Percentiles rank a stretch among this genome's conserved stretches.
These are phyloP conservation scores for Pheosia tremula DNA, from an alignment of 2,888 invertebrate genomes.

Conservation along the genomic window DNA sequence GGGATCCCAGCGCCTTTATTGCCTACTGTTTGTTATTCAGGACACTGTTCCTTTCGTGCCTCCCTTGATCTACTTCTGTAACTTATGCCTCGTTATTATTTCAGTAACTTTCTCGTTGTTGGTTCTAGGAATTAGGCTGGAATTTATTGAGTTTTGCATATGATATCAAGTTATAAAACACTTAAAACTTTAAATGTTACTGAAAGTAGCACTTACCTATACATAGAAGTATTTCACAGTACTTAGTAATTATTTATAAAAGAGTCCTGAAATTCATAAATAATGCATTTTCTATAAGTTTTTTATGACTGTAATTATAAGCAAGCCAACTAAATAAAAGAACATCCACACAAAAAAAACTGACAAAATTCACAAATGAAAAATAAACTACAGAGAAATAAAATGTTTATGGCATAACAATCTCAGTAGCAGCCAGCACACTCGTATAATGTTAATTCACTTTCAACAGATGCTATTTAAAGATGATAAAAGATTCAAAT, in stretches of 20 bases:
- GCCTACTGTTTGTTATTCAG: slow-evolving; percentile 22
- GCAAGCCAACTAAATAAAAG: too few species aligned
- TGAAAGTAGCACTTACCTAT: too few species aligned
- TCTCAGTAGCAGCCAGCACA: not conserved
- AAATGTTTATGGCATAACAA: not conserved
- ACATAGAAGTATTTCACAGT: too few species aligned
- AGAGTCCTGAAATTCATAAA: too few species aligned
- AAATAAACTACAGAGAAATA: too few species aligned
- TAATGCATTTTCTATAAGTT: too few species aligned
- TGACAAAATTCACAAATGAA: too few species aligned
- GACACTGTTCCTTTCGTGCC: slow-evolving; percentile 34
- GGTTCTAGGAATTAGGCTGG: not conserved
- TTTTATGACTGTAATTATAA: too few species aligned
- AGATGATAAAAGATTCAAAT: not conserved
- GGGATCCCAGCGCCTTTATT: not conserved
- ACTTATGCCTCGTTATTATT: slow-evolving; percentile 22
- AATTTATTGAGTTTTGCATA: not conserved
- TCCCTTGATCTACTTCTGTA: slow-evolving; percentile 36
- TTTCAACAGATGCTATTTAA: not conserved
- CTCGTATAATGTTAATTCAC: not conserved
- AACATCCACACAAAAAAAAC: too few species aligned
- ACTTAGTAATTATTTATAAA: too few species aligned
- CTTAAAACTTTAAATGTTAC: too few species aligned
- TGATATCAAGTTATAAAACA: too few species aligned
- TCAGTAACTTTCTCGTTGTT: slow-evolving; percentile 10